Conservation (phyloP, 2,888 invertebrate species). For the Diaprepes abbreviatus region DNA sequence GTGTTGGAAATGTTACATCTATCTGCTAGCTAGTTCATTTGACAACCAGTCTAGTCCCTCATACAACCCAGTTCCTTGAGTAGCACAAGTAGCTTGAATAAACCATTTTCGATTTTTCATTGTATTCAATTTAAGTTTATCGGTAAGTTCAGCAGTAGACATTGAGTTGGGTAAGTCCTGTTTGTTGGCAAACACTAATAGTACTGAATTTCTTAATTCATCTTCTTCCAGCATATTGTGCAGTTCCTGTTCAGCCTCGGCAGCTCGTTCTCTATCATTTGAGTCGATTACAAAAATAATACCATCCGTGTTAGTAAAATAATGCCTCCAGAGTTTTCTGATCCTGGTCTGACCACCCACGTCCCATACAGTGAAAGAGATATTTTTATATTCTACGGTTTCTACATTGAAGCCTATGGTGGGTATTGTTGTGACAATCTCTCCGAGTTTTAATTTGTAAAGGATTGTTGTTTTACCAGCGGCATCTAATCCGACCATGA, state of each 20-base stretch:
- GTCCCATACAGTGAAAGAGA: slow-evolving; percentile 99
- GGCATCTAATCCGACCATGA: slow-evolving; percentile 98
- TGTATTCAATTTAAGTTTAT: slow-evolving; percentile 89
- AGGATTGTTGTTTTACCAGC: slow-evolving; percentile 99
- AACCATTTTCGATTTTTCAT: slow-evolving; percentile 92
- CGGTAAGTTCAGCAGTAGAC: slow-evolving; percentile 93
- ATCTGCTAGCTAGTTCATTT: slow-evolving; percentile 76
- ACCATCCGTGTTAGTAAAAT: slow-evolving; percentile 98
- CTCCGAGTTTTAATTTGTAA: slow-evolving; percentile 96
- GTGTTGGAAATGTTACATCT: slow-evolving; percentile 6
- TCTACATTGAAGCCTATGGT: slow-evolving; percentile 99
- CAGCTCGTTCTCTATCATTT: slow-evolving; percentile 95
- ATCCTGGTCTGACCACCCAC: slow-evolving; percentile 99
- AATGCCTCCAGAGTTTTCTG: slow-evolving; percentile 97
- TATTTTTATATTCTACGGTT: slow-evolving; percentile 99
- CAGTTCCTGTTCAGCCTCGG: slow-evolving; percentile 83
- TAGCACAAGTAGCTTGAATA: slow-evolving; percentile 96
- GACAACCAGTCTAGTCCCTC: slow-evolving; percentile 98
- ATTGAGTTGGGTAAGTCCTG: slow-evolving; percentile 97
- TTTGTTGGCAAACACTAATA: slow-evolving; percentile 97
- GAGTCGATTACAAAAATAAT: slow-evolving; percentile 98
- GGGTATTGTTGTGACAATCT: slow-evolving; percentile 98
- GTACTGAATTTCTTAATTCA: slow-evolving; percentile 92
- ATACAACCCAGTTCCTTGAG: slow-evolving; percentile 94
- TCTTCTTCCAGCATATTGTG: slow-evolving; percentile 84